A percentile compares a stretch with the other conserved stretches of the same genome.
These are phyloP conservation scores for Neopipo cinnamomea DNA, from an alignment of 2,113 vertebrate genomes.

Conservation along the genomic window DNA sequence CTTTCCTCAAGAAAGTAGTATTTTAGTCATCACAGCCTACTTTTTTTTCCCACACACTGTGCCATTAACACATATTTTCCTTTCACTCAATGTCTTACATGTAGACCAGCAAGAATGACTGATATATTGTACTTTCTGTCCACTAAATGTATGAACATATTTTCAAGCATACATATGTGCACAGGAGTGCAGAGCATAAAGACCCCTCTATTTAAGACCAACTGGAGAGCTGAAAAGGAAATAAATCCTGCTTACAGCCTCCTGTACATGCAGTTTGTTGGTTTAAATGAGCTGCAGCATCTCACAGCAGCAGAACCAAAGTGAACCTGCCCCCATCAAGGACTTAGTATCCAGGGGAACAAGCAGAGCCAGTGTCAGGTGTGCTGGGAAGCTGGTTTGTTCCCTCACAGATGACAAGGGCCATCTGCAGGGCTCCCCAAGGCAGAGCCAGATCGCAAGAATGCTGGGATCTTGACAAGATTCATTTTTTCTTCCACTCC, in stretches of 20 bases:
- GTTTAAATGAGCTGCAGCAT: background rate
- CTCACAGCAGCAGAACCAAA: background rate
- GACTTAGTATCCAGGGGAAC: fast-evolving
- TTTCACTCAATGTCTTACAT: background rate
- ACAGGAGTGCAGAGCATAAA: background rate
- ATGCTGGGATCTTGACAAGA: background rate
- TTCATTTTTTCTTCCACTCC: background rate
- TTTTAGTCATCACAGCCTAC: background rate
- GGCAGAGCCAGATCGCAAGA: fast-evolving
- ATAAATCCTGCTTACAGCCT: background rate
- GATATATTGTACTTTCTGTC: background rate
- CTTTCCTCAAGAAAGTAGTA: background rate
- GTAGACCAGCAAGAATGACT: background rate
- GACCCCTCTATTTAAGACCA: background rate
- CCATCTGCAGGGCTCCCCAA: background rate
- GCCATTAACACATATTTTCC: background rate
- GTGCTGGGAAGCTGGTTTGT: background rate
- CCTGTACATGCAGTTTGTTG: background rate
- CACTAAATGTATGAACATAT: background rate
- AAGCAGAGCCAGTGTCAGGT: background rate
- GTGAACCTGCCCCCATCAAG: background rate
- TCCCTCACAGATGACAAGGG: background rate
- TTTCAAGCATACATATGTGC: background rate
- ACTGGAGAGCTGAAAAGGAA: background rate
- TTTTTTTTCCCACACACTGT: background rate